A percentile compares a stretch with the other conserved stretches of the same genome.
Evolutionary conservation across 2,113 vertebrate genomes (phyloP).

Genomic region (Pavo muticus): DNA sequence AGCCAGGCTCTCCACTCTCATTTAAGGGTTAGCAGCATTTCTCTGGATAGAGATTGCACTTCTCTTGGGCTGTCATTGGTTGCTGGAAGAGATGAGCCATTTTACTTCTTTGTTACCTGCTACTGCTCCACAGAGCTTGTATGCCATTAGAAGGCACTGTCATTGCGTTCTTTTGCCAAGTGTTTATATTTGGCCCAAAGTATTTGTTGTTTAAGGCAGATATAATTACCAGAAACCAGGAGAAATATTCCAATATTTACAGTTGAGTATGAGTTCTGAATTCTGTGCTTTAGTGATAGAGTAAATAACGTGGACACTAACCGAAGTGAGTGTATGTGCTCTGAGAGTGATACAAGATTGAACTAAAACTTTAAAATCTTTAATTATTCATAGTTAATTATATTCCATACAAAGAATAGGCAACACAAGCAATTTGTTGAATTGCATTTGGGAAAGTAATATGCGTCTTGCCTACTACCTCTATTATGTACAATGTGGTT

Average conservation of each 20-base stretch:
- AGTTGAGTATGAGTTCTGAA: background rate
- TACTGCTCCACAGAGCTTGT: too few relatives aligned
- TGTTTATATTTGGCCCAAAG: background rate
- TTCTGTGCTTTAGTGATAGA: background rate
- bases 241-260: background rate
- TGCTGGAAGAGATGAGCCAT: too few relatives aligned
- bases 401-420: background rate
- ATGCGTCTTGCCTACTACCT: background rate
- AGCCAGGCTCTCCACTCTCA: too few relatives aligned
- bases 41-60: too few relatives aligned
- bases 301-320: background rate
- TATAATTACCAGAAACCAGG: background rate
- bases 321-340: background rate
- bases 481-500: accelerated
- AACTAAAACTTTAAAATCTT: background rate
- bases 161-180: too few relatives aligned
- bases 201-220: background rate
- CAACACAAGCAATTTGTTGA: background rate
- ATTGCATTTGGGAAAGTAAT: background rate
- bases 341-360: background rate
- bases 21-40: too few relatives aligned
- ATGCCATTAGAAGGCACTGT: too few relatives aligned
- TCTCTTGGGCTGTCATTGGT: too few relatives aligned
- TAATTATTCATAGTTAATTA: background rate
- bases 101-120: too few relatives aligned